These are phyloP conservation scores for Herminia tarsipennalis DNA, from an alignment of 2,888 invertebrate genomes.

Conservation along the genomic window DNA sequence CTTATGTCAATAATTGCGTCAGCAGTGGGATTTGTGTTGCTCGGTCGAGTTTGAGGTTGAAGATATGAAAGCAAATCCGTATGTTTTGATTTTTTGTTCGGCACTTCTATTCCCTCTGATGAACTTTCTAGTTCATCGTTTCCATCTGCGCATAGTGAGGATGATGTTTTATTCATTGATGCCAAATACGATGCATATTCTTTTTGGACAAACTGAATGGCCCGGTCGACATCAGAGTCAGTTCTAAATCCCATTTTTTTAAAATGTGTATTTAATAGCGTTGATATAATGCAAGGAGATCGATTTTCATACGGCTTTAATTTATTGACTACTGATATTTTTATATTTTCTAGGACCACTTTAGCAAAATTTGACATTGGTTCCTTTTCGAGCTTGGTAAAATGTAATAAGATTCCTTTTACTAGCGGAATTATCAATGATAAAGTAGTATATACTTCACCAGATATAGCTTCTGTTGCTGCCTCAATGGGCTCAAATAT, in stretches of 20 bases:
- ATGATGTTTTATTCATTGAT: background rate
- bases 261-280: slow-evolving; percentile 13
- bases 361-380: background rate
- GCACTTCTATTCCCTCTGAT: no score
- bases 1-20: background rate
- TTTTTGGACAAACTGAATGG: slow-evolving; percentile 2
- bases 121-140: no score
- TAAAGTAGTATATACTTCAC: no score
- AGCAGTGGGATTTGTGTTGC: background rate
- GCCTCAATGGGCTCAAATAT: no score
- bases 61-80: no score
- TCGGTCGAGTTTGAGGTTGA: no score
- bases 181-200: background rate
- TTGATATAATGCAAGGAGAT: slow-evolving; percentile 10
- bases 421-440: no score
- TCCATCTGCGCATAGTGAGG: no score
- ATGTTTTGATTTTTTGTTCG: no score
- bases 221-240: slow-evolving; percentile 5
- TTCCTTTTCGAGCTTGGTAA: background rate
- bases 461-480: no score
- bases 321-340: background rate
- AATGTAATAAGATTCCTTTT: no score
- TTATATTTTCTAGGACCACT: background rate
- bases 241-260: slow-evolving; percentile 16
- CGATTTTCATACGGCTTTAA: slow-evolving; percentile 14